A percentile compares a stretch with the other conserved stretches of the same genome.
Evolutionary conservation across 2,888 invertebrate genomes (phyloP).

Genomic region (Tetranychus piercei): DNA sequence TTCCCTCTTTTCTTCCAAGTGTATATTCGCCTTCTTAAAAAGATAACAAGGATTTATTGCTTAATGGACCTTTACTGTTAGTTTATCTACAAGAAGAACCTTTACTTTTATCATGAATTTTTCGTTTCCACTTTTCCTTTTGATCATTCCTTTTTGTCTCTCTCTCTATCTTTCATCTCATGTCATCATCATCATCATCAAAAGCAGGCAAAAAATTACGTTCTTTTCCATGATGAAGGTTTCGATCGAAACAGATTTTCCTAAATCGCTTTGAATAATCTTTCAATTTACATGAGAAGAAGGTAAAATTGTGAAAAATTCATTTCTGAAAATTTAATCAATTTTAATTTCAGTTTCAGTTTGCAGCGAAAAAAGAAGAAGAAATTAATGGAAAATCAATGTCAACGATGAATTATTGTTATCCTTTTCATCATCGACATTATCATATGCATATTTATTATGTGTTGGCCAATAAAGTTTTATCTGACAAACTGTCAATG

Average conservation of each 20-base stretch:
- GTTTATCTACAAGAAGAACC: neutral
- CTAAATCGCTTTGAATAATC: too few relatives aligned
- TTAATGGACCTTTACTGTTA: neutral
- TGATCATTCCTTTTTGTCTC: neutral
- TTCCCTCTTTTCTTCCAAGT: neutral
- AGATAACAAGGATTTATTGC: neutral
- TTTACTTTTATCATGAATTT: too few relatives aligned
- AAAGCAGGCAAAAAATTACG: too few relatives aligned
- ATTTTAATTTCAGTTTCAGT: too few relatives aligned
- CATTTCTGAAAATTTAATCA: too few relatives aligned
- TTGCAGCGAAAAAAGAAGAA: too few relatives aligned
- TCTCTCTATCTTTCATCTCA: neutral
- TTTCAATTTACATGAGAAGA: too few relatives aligned
- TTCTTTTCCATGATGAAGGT: too few relatives aligned
- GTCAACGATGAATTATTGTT: too few relatives aligned
- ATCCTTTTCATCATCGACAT: neutral
- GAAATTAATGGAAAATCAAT: too few relatives aligned
- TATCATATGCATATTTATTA: neutral
- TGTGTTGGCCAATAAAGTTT: neutral
- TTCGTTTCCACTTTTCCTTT: neutral
- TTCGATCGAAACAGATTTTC: too few relatives aligned
- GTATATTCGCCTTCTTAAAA: neutral
- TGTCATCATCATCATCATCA: neutral
- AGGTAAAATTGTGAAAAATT: too few relatives aligned
- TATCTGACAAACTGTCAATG: neutral